Evolutionary conservation across 2,113 vertebrate genomes (phyloP).

Genomic region (Oenanthe melanoleuca): DNA sequence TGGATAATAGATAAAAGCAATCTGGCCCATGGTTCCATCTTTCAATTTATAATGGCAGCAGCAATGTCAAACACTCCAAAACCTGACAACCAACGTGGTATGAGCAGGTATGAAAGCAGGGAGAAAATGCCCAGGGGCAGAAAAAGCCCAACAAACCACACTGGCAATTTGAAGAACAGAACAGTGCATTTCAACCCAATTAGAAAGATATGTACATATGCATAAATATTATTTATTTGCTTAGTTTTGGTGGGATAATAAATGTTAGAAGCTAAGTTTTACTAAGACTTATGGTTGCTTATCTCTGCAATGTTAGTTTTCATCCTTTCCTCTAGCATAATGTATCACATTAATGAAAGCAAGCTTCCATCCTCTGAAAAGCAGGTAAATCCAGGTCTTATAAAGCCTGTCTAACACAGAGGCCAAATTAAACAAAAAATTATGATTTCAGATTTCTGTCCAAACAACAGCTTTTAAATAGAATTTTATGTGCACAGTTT

Average conservation of each 20-base stretch:
- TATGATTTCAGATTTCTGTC: background rate
- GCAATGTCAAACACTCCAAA: conserved; percentile 51
- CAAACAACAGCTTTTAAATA: background rate
- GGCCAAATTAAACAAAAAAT: background rate
- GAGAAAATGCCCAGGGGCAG: background rate
- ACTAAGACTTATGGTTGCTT: background rate
- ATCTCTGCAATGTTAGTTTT: background rate
- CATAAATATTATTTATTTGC: background rate
- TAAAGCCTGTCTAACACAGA: background rate
- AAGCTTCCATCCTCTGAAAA: background rate
- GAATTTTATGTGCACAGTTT: background rate
- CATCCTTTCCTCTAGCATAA: background rate
- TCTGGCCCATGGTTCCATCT: conserved; percentile 27
- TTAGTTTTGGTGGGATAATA: background rate
- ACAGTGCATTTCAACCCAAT: background rate
- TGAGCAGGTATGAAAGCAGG: background rate
- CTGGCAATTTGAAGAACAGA: background rate
- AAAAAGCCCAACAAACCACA: background rate
- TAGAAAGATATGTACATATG: background rate
- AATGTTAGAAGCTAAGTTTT: background rate
- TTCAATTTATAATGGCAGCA: conserved; percentile 59
- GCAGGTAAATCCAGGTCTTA: background rate
- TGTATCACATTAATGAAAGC: background rate
- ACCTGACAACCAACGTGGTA: background rate
- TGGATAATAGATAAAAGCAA: conserved; percentile 59